Evolutionary conservation across 2,797 vertebrate species (phyloP), one percentile per base, ranked within the genome.

Genomic region (Anguilla pacifica): DNA sequence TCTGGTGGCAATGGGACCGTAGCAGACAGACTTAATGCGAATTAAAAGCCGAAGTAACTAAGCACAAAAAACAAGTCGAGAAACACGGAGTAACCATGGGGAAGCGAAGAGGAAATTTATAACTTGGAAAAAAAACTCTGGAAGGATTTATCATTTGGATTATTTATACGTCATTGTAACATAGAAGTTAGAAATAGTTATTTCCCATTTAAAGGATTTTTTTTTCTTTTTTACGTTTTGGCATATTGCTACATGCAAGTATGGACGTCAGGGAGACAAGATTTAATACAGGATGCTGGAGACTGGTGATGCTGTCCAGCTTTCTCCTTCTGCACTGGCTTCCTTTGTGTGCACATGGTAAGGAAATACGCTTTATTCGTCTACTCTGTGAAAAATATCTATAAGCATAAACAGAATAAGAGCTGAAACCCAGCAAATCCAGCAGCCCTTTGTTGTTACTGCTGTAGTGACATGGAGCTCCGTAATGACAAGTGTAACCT

Each of bases 271-370:
- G 90, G 90, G 90, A 92, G 91, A 88, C 83, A 92, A 89, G 91
- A 88, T 79, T 89, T n/a, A 90, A 89, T 89, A 39, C 93, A 46
- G 94, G 95, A 93, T 94, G 94, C 94, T 95, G 94, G 95, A 95
- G 93, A 90, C 88, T 92, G 83, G 83, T 87, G 91, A 91, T 95
- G 94, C 92, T 95, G 92, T 93, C 89, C 61, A 93, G 93, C 93
- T 90, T 95, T 91, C 90, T 96, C 94, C 90, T 88, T 64, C 91
- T 96, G 90, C 93, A 94, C 91, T 84, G 92, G 90, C 91, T 93
- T 92, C 94, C 95, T 64, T 84, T 91, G 89, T 39, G 88, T 46
- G 95, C 93, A 67, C 94, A 93, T 93, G 96, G 96, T 96, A 95
- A 96, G 95, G 86, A 53, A 79, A 61, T 84, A 67, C 35, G 22